Base-by-base conservation (phyloP, 2,888 invertebrate species). In the Palloptera scutellata region DNA sequence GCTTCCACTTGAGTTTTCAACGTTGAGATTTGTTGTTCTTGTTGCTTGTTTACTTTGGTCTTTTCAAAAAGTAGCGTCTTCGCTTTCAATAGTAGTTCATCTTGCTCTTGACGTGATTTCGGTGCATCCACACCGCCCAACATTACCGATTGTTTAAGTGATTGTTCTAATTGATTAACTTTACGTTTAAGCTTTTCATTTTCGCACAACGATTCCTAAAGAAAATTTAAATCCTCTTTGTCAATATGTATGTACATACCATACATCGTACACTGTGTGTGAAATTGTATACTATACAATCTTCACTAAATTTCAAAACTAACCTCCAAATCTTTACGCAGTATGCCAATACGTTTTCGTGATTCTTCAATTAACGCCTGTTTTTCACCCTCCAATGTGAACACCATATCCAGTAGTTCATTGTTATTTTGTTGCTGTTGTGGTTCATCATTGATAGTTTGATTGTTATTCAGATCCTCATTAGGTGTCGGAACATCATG, bases 11-110 rank as follows among this genome's bases (percentile, higher is more conserved):
- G 92, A n/a, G 77, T 69, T 60, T 80, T 82, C 9, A 83, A 74
- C 0, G 92, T 92, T 68, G 88, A 88, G 64, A 93, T 92, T 83
- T 93, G 93, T 73, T 91, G 86, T 79, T 94, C 93, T 78, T 93
- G 92, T 80, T 92, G 92, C 79, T 91, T 90, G 72, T 91, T 91
- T 76, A 91, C 88, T 85, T 91, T 91, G 0, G 90, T 91, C 82
- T 92, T 92, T 79, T 92, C 92, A 80, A 91, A 91, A 59, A 92
- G 88, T 81, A 91, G 87, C 12, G 90, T 89, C 74, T 90, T 90
- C 0, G 91, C 91, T 81, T 89, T 89, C 40, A 88, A 88, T 30
- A 91, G 81, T 52, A 90, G 70, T 52, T 85, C 85, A 41, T 85
- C 84, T 66, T 84, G 81, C 48, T 85, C 85, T 69, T 83, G 80